A percentile compares a stretch with the other conserved stretches of the same genome.
Evolutionary conservation across 1,140 invertebrate genomes (phyloP).

Genomic region (Heliconius congener): DNA sequence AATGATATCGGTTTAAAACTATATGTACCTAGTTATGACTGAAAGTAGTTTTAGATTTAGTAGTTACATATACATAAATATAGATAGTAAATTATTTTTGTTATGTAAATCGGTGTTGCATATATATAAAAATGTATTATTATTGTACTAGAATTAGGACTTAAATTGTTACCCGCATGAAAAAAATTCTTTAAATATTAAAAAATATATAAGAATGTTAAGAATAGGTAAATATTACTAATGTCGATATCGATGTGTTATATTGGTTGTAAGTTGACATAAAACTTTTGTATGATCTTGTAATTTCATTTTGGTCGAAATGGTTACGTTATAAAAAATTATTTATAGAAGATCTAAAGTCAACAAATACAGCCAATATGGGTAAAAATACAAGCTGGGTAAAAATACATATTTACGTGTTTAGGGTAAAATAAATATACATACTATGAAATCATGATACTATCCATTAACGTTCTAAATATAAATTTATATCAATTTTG

Average conservation of each 20-base stretch:
- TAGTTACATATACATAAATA: not conserved
- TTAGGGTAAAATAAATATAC: constrained; percentile 3
- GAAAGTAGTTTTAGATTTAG: constrained; percentile 12
- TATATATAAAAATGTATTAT: constrained; percentile 14
- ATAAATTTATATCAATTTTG: constrained; percentile 19
- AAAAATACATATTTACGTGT: constrained; percentile 13
- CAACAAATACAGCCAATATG: not conserved
- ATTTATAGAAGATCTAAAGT: not conserved
- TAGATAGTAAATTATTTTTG: constrained; percentile 18
- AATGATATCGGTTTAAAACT: constrained; percentile 17
- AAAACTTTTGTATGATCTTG: not conserved
- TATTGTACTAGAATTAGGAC: not conserved
- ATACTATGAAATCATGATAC: constrained; percentile 9
- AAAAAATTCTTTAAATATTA: not conserved
- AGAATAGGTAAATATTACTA: not conserved
- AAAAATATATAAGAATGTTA: not conserved
- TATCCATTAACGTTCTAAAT: not conserved
- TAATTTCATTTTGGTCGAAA: not conserved
- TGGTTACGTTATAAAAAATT: too few relatives aligned
- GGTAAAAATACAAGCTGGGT: not conserved
- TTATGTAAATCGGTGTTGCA: constrained; percentile 28
- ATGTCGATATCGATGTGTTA: not conserved
- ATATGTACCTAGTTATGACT: constrained; percentile 14
- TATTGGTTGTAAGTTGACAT: not conserved
- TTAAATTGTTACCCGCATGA: constrained; percentile 7